These are phyloP conservation scores for Zoanthus sociatus DNA, from an alignment of 92 coral and sea anemone genomes.

Conservation along the genomic window DNA sequence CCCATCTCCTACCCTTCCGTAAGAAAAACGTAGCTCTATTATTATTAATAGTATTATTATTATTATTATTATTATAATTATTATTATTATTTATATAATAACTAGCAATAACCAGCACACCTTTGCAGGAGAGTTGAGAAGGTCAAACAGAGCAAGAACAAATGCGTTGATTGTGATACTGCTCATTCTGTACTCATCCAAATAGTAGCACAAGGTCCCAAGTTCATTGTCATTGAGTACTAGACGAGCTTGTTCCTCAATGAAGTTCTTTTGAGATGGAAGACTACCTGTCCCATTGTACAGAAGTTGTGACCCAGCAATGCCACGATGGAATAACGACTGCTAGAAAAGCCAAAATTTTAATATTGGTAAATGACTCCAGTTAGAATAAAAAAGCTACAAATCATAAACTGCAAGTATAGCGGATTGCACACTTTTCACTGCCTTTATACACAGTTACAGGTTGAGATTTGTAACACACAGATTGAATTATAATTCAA, in stretches of 20 bases:
- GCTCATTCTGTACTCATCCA: constrained; percentile 81
- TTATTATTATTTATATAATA: background rate
- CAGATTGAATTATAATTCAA: no score
- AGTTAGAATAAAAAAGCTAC: background rate
- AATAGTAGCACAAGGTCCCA: constrained; percentile 84
- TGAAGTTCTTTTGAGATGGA: constrained; percentile 79
- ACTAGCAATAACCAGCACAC: constrained; percentile 38
- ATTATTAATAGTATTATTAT: no score
- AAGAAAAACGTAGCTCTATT: no score
- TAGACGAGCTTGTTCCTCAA: constrained; percentile 86
- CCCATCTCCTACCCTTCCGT: no score
- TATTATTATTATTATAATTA: background rate
- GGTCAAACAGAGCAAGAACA: constrained; percentile 89
- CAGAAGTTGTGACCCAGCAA: constrained; percentile 81
- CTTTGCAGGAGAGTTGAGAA: constrained; percentile 88
- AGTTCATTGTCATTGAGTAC: constrained; percentile 82
- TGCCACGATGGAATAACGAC: background rate
- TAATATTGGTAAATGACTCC: background rate
- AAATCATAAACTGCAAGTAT: background rate
- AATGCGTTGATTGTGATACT: constrained; percentile 73
- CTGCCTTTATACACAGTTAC: no score
- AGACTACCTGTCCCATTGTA: constrained; percentile 81
- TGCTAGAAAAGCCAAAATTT: constrained; percentile 5
- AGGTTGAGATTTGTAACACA: no score
- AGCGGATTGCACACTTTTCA: no score